A percentile compares a stretch with the other conserved stretches of the same genome.
Conservation (phyloP, 2,797 vertebrate species). For the Hypotaenidia philippensis region DNA sequence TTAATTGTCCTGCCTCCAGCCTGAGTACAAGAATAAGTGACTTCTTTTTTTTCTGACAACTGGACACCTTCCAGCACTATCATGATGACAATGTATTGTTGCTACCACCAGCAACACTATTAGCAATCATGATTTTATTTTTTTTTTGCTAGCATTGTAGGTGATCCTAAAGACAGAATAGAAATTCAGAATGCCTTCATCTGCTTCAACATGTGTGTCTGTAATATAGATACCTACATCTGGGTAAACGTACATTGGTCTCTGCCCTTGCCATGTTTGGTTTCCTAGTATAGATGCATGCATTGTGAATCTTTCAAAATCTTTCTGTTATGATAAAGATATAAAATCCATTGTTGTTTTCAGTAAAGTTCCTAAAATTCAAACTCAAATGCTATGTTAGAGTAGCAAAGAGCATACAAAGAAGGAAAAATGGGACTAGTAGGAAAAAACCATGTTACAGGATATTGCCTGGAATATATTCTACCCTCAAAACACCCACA, state of each 20-base stretch:
- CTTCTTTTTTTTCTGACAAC: not conserved
- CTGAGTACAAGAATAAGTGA: not conserved
- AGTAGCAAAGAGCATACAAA: not conserved
- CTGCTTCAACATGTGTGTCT: not conserved
- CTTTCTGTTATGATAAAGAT: not conserved
- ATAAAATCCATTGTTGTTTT: not conserved
- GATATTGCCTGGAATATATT: not conserved
- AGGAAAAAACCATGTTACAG: not conserved
- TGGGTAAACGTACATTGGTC: not conserved
- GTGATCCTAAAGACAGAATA: not conserved
- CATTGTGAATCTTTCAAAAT: not conserved
- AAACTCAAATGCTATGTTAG: not conserved
- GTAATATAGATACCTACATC: not conserved
- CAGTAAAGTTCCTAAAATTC: not conserved
- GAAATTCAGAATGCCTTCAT: not conserved
- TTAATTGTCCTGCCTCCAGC: not conserved
- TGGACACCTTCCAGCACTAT: not conserved
- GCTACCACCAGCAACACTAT: not conserved
- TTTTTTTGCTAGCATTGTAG: not conserved
- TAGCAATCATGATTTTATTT: not conserved
- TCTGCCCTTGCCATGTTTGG: not conserved
- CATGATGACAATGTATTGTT: not conserved
- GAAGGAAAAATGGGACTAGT: not conserved
- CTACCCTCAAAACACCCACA: conserved; percentile 10
- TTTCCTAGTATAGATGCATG: not conserved